phyloP scores from a whole-genome alignment of 2,888 invertebrate species.

The Lasioglossum zephyrum region DNA sequence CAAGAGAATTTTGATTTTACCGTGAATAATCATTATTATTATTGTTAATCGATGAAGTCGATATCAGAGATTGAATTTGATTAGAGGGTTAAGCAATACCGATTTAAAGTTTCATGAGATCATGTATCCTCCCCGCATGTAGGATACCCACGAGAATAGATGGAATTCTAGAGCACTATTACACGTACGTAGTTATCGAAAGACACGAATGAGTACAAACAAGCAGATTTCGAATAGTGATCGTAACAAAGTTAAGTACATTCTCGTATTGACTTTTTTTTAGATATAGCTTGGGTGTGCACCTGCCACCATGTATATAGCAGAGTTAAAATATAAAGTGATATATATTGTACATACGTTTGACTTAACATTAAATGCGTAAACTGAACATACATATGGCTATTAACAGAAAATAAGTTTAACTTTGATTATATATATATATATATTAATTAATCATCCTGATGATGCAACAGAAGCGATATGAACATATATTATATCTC shows the following conservation, averaged over 20 bases:
- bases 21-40: background rate
- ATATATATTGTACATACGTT: constrained; percentile 56
- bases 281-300: constrained; percentile 82
- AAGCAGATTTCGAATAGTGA: constrained; percentile 49
- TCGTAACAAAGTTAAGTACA: constrained; percentile 61
- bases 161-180: constrained; percentile 26
- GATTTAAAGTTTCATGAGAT: constrained; percentile 70
- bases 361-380: constrained; percentile 65
- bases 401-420: constrained; percentile 67
- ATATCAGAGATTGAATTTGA: constrained; percentile 13
- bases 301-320: constrained; percentile 82
- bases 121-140: constrained; percentile 83
- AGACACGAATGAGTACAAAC: constrained; percentile 43
- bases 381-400: constrained; percentile 51
- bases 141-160: constrained; percentile 76
- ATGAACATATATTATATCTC: constrained; percentile 29
- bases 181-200: constrained; percentile 9
- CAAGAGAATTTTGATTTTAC: background rate
- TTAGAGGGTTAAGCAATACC: constrained; percentile 51
- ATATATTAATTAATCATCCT: constrained; percentile 75
- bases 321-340: constrained; percentile 75
- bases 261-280: constrained; percentile 27
- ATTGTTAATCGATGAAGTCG: background rate
- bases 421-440: constrained; percentile 39
- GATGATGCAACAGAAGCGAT: constrained; percentile 80